Base-by-base conservation (phyloP, 2,113 vertebrate species). In the Amphiprion percula region DNA sequence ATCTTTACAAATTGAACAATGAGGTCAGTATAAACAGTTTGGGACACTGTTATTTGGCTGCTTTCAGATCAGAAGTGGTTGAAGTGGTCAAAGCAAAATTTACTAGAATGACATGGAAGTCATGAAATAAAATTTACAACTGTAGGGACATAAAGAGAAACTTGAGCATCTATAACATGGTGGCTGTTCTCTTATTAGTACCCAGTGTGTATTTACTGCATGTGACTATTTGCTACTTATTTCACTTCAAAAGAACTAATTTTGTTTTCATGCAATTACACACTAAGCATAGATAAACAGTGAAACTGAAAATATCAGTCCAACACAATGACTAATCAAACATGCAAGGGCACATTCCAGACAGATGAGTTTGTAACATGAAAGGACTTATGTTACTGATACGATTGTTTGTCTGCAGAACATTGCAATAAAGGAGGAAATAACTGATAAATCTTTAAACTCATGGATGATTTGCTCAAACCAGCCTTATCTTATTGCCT, bases 1-100 rank as follows among this genome's bases (percentile, higher is more conserved):
- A 39, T 87, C 88, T 80, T 85, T 69, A 87, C 80, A 85, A 83
- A 68, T 74, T 63, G 81, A 90, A 91, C 83, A 89, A 91, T 87
- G 79, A 87, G 80, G 80, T 89, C 85, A 86, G 86, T 88, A 79
- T 87, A 87, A 90, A 90, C 80, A 84, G 77, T 79, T 68, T 68
- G 79, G 77, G 81, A 74, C 82, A 49, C 82, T 81, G 77, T 81
- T 80, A 76, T 87, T 83, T 79, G 77, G 83, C 72, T 67, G 62
- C 83, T 77, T 80, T 56, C 39, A 82, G 79, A 82, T 88, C 70
- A 80, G 59, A 64, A 33, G 64, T 9, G 41, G 84, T 87, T 68
- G 74, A 50, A 30, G 66, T 60, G 62, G 84, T 77, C 78, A 81
- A 60, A 80, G 62, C n/a, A 3, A 68, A 86, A 88, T 65, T 72